Evolutionary conservation across 2,113 vertebrate genomes (phyloP).

Genomic region (Psammodynastes pulverulentus): DNA sequence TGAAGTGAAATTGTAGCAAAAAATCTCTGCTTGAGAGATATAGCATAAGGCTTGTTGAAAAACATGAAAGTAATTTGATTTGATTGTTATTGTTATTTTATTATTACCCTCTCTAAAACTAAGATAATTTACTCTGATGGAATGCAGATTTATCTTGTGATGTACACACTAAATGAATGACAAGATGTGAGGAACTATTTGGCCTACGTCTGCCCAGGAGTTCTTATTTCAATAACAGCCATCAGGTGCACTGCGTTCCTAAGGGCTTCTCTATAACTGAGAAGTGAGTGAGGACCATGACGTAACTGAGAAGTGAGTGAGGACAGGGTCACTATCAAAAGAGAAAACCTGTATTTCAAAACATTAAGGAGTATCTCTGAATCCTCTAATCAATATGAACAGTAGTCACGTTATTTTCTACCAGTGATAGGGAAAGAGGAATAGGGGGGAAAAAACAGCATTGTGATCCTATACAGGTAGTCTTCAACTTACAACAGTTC

Average conservation of each 20-base stretch:
- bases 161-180: neutral
- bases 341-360: no score
- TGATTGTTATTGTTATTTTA: neutral
- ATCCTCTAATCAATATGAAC: neutral
- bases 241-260: neutral
- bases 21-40: neutral
- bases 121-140: neutral
- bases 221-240: neutral
- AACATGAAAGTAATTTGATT: neutral
- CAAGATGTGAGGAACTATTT: neutral
- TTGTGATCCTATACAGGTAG: neutral
- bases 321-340: neutral
- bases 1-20: neutral
- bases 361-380: neutral
- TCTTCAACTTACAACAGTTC: no score
- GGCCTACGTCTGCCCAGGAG: neutral
- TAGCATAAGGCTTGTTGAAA: constrained; percentile 18
- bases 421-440: neutral
- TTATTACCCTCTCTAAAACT: neutral
- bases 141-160: neutral
- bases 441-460: neutral
- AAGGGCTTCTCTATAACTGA: neutral
- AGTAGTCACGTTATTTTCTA: neutral
- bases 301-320: neutral
- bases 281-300: neutral